Evolutionary conservation across 2,888 invertebrate species (phyloP).

Genomic region (Trissonchulus latispiculum): DNA sequence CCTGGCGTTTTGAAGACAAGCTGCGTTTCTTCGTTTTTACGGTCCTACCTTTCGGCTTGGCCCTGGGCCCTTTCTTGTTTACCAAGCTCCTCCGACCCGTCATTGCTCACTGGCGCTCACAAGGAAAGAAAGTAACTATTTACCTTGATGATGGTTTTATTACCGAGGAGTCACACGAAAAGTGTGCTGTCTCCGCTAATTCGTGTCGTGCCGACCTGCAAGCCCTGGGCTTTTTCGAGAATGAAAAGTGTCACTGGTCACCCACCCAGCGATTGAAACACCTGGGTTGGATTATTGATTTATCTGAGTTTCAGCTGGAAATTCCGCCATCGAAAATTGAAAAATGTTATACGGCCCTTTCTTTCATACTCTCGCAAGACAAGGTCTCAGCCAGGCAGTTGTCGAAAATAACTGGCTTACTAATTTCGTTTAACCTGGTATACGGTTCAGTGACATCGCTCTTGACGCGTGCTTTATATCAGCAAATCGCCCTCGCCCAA

Average conservation of each 20-base stretch:
- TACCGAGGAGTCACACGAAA: neutral
- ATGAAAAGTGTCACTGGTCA: neutral
- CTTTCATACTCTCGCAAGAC: neutral
- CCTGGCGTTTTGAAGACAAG: neutral
- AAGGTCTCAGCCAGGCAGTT: neutral
- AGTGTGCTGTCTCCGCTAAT: neutral
- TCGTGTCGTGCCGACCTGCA: neutral
- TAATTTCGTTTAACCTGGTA: neutral
- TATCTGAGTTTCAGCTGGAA: neutral
- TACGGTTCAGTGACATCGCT: neutral
- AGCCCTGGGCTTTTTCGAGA: neutral
- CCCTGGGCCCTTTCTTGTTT: conserved; percentile 8
- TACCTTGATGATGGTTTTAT: conserved; percentile 12
- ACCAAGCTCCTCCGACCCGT: conserved; percentile 1
- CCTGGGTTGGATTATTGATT: neutral
- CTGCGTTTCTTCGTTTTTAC: conserved; percentile 12
- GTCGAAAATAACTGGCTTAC: neutral
- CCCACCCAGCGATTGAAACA: neutral
- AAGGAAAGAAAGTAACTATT: neutral
- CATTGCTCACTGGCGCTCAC: neutral
- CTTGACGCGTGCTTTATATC: neutral
- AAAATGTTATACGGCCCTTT: neutral
- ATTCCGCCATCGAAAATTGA: neutral
- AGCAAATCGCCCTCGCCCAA: neutral
- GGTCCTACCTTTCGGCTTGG: conserved; percentile 6